Percentiles rank a stretch among this genome's conserved stretches.
phyloP scores from a whole-genome alignment of 2,888 invertebrate genomes.

The Germaria angustata region DNA sequence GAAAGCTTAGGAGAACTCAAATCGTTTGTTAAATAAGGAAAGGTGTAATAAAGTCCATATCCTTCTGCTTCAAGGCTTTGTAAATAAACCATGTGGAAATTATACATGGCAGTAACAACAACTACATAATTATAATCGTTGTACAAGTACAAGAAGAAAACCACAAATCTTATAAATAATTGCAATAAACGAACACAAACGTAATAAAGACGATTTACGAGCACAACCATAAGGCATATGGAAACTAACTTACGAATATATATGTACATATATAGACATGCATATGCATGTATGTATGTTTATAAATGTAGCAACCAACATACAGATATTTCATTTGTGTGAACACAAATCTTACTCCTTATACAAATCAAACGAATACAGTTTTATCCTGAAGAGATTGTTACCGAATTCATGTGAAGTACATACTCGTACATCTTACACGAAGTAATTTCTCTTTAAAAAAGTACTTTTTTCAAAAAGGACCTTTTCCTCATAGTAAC shows the following conservation, averaged over 20 bases:
- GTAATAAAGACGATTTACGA: conserved; percentile 71
- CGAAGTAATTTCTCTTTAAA: neutral
- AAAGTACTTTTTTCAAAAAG: neutral
- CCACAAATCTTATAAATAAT: conserved; percentile 71
- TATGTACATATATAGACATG: neutral
- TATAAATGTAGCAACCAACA: conserved; percentile 16
- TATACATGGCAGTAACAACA: neutral
- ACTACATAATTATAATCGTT: conserved; percentile 11
- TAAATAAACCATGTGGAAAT: conserved; percentile 46
- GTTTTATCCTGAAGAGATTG: too few relatives aligned
- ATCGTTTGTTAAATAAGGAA: conserved; percentile 2
- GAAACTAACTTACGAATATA: neutral
- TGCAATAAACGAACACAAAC: conserved; percentile 68
- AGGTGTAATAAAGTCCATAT: conserved; percentile 34
- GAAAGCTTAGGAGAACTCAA: neutral
- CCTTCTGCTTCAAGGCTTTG: conserved; percentile 11
- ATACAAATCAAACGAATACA: too few relatives aligned
- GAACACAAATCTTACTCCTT: conserved; percentile 16
- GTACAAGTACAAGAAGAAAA: conserved; percentile 55
- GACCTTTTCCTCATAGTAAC: too few relatives aligned
- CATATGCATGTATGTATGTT: neutral
- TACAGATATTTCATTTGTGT: neutral
- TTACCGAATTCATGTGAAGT: too few relatives aligned
- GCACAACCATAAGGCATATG: conserved; percentile 66
- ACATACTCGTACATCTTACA: too few relatives aligned